Conservation (phyloP, 2,113 vertebrate species). For the Abramis brama region DNA sequence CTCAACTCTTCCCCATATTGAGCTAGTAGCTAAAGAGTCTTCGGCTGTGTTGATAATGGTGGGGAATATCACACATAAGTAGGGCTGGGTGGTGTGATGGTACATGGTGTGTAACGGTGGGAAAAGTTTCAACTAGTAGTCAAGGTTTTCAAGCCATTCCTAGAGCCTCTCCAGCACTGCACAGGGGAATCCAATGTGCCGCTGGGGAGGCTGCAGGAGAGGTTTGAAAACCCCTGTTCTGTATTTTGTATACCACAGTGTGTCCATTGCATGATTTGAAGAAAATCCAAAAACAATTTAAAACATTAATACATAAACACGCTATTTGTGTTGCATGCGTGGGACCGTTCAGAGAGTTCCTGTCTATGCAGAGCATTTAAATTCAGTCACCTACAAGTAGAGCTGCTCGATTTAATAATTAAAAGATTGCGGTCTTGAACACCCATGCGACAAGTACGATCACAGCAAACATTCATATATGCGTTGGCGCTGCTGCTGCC, state of each 20-base stretch:
- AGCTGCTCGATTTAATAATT: too few species aligned
- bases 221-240: too few species aligned
- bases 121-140: not conserved
- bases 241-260: not conserved
- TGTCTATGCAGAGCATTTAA: not conserved
- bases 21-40: constrained; percentile 28
- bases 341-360: not conserved
- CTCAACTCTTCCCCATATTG: not conserved
- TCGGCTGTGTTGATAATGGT: constrained; percentile 38
- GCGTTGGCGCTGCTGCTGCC: too few species aligned
- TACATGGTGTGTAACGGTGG: not conserved
- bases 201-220: too few species aligned
- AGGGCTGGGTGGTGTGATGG: not conserved
- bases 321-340: not conserved
- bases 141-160: too few species aligned
- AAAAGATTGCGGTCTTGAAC: too few species aligned
- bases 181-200: too few species aligned
- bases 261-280: not conserved
- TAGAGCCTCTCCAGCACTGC: too few species aligned
- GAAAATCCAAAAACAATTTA: not conserved
- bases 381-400: not conserved
- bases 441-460: too few species aligned
- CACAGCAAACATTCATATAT: too few species aligned
- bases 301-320: not conserved
- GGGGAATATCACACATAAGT: not conserved